Conservation (phyloP, 2,797 vertebrate genomes). For the Spondyliosoma cantharus region DNA sequence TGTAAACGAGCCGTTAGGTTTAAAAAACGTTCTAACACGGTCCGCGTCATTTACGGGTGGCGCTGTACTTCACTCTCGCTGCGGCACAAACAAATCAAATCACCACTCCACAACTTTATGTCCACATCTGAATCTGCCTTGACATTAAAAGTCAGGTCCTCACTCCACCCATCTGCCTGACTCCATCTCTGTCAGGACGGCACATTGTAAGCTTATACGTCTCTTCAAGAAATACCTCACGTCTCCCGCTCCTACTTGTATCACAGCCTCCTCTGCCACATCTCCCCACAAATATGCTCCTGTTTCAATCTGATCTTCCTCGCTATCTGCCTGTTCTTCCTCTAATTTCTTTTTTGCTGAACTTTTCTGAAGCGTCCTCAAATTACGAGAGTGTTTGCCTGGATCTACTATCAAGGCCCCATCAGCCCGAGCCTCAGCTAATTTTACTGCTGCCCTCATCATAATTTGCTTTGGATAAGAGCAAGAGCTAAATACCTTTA, state of each 20-base stretch:
- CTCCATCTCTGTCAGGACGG: conserved; percentile 46
- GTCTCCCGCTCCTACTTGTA: conserved; percentile 41
- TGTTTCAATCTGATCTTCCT: conserved; percentile 43
- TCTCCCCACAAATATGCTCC: conserved; percentile 49
- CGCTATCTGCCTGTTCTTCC: conserved; percentile 12
- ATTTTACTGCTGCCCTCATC: conserved; percentile 65
- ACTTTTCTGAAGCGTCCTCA: conserved; percentile 43
- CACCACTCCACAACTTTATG: conserved; percentile 1
- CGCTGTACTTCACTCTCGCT: conserved; percentile 19
- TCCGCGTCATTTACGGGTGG: conserved; percentile 8
- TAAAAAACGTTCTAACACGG: conserved; percentile 7
- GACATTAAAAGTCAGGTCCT: conserved; percentile 63
- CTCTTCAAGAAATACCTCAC: conserved; percentile 59
- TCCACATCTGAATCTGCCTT: conserved; percentile 18
- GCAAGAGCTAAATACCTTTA: conserved; percentile 59
- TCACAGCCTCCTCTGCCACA: conserved; percentile 39
- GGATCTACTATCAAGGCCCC: conserved; percentile 54
- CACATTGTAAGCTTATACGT: conserved; percentile 56
- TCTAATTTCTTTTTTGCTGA: conserved; percentile 52
- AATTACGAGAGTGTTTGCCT: conserved; percentile 49
- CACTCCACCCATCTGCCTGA: conserved; percentile 41
- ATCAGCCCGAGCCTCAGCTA: conserved; percentile 45
- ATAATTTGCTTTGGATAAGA: conserved; percentile 65
- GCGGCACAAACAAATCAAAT: conserved; percentile 46
- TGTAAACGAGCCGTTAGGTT: conserved; percentile 19